A percentile compares a stretch with the other conserved stretches of the same genome.
These are phyloP conservation scores for Pseudoips prasinana DNA, from an alignment of 2,888 invertebrate species.

Conservation along the genomic window DNA sequence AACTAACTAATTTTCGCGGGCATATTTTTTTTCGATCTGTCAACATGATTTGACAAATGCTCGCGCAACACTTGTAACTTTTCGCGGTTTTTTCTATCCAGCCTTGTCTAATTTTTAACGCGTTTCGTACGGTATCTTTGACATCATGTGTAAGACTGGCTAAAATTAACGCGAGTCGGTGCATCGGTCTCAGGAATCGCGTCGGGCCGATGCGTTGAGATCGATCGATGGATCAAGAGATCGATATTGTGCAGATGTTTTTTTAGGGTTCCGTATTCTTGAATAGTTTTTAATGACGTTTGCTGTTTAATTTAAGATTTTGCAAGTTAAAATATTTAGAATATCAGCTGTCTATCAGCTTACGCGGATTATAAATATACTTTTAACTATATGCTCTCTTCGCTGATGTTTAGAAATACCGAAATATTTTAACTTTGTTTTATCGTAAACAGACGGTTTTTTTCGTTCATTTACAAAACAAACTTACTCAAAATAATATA, in stretches of 20 bases:
- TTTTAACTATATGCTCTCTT: too few relatives aligned
- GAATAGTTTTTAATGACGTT: slow-evolving; percentile 6
- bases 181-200: slow-evolving; percentile 37
- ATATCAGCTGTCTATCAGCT: too few relatives aligned
- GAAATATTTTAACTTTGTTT: too few relatives aligned
- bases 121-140: slow-evolving; percentile 56
- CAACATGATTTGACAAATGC: slow-evolving; percentile 21
- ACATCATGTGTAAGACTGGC: slow-evolving; percentile 76
- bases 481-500: too few relatives aligned
- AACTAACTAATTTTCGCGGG: slow-evolving; percentile 2
- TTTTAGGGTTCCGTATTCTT: slow-evolving; percentile 33
- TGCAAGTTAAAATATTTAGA: too few relatives aligned
- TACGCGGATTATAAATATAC: too few relatives aligned
- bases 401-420: too few relatives aligned
- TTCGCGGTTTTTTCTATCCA: slow-evolving; percentile 18
- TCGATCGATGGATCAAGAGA: slow-evolving; percentile 34
- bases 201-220: slow-evolving; percentile 25
- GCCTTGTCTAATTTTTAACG: slow-evolving; percentile 23
- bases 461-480: too few relatives aligned
- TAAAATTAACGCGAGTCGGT: slow-evolving; percentile 66
- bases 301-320: too few relatives aligned
- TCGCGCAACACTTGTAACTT: slow-evolving; percentile 27
- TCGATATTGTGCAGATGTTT: slow-evolving; percentile 56
- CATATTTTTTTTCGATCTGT: slow-evolving; percentile 18
- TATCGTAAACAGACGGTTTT: too few relatives aligned